Evolutionary conservation across 2,888 invertebrate species (phyloP).

Genomic region (Gastrophysa polygoni): DNA sequence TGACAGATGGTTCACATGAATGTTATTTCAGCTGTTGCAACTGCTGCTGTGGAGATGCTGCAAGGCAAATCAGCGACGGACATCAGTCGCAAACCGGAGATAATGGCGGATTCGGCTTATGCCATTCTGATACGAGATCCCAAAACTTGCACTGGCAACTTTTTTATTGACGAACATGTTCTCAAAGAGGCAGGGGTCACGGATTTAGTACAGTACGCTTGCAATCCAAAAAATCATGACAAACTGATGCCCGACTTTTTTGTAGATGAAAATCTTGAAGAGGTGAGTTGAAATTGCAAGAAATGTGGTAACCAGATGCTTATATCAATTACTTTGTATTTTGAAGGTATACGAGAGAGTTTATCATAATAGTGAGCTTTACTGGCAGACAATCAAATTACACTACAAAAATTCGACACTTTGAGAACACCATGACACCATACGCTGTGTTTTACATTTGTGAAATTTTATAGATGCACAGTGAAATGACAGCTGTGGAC

Average conservation of each 20-base stretch:
- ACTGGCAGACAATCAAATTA: no score
- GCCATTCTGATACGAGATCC: conserved; percentile 80
- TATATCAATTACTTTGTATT: no score
- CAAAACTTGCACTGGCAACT: conserved; percentile 81
- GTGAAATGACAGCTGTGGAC: no score
- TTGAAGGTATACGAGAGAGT: no score
- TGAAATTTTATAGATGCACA: no score
- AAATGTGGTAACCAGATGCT: no score
- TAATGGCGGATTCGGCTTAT: conserved; percentile 91
- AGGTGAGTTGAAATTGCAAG: conserved; percentile 13
- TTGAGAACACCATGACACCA: no score
- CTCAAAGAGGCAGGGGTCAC: conserved; percentile 78
- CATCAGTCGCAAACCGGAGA: conserved; percentile 79
- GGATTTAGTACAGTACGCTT: conserved; percentile 85
- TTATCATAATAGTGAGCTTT: no score
- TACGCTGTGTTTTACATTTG: no score
- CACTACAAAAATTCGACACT: no score
- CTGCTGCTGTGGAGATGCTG: conserved; percentile 91
- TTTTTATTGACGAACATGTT: conserved; percentile 91
- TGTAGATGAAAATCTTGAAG: conserved; percentile 63
- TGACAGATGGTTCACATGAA: no score
- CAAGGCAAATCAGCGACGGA: conserved; percentile 70
- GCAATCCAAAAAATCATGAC: conserved; percentile 69
- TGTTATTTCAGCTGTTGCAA: conserved; percentile 78
- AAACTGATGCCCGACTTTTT: conserved; percentile 89